Evolutionary conservation across 2,888 invertebrate species (phyloP).

Genomic region (Papilio elwesi): DNA sequence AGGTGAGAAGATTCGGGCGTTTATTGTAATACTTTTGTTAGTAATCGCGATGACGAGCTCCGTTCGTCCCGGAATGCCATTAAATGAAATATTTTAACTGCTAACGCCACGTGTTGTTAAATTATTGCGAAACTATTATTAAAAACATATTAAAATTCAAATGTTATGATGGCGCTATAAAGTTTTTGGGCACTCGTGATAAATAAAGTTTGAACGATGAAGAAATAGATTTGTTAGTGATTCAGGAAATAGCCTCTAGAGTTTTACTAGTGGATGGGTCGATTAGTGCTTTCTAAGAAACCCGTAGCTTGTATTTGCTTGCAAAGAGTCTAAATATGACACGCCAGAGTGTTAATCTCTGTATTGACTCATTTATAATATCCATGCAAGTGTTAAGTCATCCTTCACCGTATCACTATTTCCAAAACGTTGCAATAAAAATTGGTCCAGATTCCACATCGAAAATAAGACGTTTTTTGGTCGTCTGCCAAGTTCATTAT

Average conservation of each 20-base stretch:
- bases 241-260: slow-evolving; percentile 26
- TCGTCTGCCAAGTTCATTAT: slow-evolving; percentile 84
- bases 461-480: slow-evolving; percentile 85
- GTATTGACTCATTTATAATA: slow-evolving; percentile 3
- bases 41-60: slow-evolving; percentile 62
- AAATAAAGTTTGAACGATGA: slow-evolving; percentile 56
- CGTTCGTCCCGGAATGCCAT: slow-evolving; percentile 65
- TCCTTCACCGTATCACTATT: slow-evolving; percentile 75
- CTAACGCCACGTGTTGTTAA: slow-evolving; percentile 67
- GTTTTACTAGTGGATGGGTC: slow-evolving; percentile 30
- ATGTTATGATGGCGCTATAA: slow-evolving; percentile 64
- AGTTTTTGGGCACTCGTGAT: slow-evolving; percentile 68
- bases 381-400: slow-evolving; percentile 57
- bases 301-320: neutral
- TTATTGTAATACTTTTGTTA: slow-evolving; percentile 64
- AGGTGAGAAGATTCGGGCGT: slow-evolving; percentile 70
- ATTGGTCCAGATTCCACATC: slow-evolving; percentile 84
- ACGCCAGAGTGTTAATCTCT: neutral
- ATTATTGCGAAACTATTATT: slow-evolving; percentile 49
- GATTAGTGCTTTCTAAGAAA: slow-evolving; percentile 20
- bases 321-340: slow-evolving; percentile 1
- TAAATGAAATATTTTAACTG: slow-evolving; percentile 63
- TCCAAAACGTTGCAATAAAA: slow-evolving; percentile 82
- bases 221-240: slow-evolving; percentile 44
- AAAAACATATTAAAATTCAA: slow-evolving; percentile 55